Conservation (phyloP, 2,113 vertebrate genomes). For the Oncorhynchus mykiss region DNA sequence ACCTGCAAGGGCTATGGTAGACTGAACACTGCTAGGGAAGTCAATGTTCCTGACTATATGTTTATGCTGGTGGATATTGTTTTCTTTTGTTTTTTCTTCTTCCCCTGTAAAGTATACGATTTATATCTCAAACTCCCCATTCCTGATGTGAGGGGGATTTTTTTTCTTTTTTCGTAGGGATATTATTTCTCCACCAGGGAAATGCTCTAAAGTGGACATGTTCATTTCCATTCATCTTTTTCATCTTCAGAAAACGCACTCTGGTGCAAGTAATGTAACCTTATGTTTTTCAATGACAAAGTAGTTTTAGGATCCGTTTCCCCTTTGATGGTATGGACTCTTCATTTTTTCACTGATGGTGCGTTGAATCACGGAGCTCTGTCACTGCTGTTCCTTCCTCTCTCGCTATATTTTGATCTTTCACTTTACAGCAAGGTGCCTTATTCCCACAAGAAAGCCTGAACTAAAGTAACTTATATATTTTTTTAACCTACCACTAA, state of each 20-base stretch:
- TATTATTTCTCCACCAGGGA: background rate
- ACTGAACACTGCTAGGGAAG: background rate
- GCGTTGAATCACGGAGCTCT: no score
- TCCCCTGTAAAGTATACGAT: background rate
- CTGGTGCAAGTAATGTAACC: no score
- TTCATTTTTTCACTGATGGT: no score
- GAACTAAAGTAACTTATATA: no score
- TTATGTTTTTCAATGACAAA: no score
- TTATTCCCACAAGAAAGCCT: no score
- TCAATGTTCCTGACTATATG: background rate
- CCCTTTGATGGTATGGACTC: no score
- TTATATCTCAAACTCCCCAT: background rate
- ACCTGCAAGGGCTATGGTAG: background rate
- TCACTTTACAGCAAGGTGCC: no score
- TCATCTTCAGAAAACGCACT: background rate
- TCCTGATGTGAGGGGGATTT: background rate
- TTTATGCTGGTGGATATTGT: background rate
- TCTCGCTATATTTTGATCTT: no score
- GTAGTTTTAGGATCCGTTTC: no score
- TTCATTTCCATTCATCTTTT: background rate
- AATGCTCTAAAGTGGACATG: background rate
- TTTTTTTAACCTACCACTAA: no score
- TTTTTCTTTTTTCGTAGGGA: background rate
- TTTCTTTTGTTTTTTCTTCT: background rate
- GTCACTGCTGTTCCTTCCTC: no score